Percentiles rank a stretch among this genome's conserved stretches.
phyloP scores from a whole-genome alignment of 1,140 invertebrate species.

The Drosophila athabasca region DNA sequence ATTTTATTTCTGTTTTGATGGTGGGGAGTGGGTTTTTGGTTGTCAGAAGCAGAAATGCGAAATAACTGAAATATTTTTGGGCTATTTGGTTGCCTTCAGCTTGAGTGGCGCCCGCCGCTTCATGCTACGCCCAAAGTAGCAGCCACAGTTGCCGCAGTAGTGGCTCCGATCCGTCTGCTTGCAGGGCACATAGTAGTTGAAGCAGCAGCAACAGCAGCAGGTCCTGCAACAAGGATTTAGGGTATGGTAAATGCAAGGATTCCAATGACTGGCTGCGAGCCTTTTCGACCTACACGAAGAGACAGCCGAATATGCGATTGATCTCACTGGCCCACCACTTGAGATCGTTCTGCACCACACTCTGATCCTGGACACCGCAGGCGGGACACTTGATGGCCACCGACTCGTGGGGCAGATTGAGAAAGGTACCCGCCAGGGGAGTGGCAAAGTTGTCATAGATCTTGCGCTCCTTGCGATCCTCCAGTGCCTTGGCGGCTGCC shows the following conservation, averaged over 20 bases:
- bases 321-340: constrained; percentile 78
- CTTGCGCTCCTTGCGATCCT: constrained; percentile 53
- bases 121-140: constrained; percentile 76
- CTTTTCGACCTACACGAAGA: constrained; percentile 66
- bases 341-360: constrained; percentile 70
- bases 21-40: constrained; percentile 19
- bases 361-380: constrained; percentile 63
- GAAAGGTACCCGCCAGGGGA: constrained; percentile 69
- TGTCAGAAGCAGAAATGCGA: background rate
- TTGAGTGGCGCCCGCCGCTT: constrained; percentile 62
- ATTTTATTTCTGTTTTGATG: constrained; percentile 37
- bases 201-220: constrained; percentile 75
- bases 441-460: constrained; percentile 81
- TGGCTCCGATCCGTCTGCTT: constrained; percentile 79
- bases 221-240: constrained; percentile 43
- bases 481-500: constrained; percentile 37
- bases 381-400: constrained; percentile 70
- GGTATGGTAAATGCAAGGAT: background rate
- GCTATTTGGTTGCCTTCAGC: constrained; percentile 44
- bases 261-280: background rate
- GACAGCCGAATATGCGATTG: constrained; percentile 75
- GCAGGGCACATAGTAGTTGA: constrained; percentile 70
- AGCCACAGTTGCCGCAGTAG: constrained; percentile 79
- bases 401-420: constrained; percentile 67
- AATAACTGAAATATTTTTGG: constrained; percentile 13